Base-by-base conservation (phyloP, 2,888 invertebrate species). In the Tanypteryx hageni region DNA sequence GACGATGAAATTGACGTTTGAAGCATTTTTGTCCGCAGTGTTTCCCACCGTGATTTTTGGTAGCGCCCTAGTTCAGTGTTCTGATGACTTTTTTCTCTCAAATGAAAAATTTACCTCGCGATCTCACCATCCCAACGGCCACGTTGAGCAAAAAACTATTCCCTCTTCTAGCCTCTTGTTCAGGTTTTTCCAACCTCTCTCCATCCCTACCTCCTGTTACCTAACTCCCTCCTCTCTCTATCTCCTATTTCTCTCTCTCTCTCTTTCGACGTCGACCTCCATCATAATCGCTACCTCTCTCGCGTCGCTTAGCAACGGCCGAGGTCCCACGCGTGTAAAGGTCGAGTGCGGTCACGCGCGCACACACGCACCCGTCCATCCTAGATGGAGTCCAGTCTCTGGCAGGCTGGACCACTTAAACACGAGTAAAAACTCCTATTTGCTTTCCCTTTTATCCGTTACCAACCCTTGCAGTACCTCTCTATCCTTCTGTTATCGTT, bases 301-400 rank as follows among this genome's bases (percentile, higher is more conserved):
- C 68, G 64, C 89, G 89, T 89, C 27, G 89, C 89, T 27, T 89
- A 89, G 89, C 89, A 89, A 89, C 89, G 89, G 68, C 18, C 44
- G 89, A 56, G 64, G 64, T 44, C n/a, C 58, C 31, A 59, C 83
- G 44, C 83, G 18, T 83, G 31, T 44, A 86, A 61, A 86, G 86
- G 86, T 86, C 86, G 61, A 10, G 27, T 18, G n/a, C 56, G 44
- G 5, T 11, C 89, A 89, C 89, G 64, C 64, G 44, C 44, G 44
- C 61, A 58, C 83, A 1, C 56, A 31, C n/a, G 16, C 14, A 8
- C 5, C 31, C 83, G 83, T 16, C 16, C 18, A 31, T 82, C 31
- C 83, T 14, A 56, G 83, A 13, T 56, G 61, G 61, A 14, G 11
- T 0, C 84, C 57, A 11, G 84, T 85, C 22, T 85, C 58, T 18